A percentile compares a stretch with the other conserved stretches of the same genome.
These are phyloP conservation scores for Sipha maydis DNA, from an alignment of 2,888 invertebrate species.

Conservation along the genomic window DNA sequence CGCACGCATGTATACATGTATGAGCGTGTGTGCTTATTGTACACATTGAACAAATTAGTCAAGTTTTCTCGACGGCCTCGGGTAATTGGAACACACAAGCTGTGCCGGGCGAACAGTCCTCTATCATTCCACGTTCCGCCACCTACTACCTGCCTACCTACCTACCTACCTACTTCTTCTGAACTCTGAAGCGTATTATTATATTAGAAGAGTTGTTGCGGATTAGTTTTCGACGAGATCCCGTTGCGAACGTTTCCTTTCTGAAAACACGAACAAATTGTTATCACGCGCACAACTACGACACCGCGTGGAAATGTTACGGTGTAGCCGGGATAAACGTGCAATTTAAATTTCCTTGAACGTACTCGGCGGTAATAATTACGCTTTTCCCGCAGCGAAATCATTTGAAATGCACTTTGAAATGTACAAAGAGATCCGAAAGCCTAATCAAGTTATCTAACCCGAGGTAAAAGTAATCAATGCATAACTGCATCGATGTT, in stretches of 20 bases:
- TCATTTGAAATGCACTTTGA: too few relatives aligned
- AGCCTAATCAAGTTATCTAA: too few relatives aligned
- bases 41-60: slow-evolving; percentile 14
- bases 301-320: too few relatives aligned
- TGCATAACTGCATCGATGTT: too few relatives aligned
- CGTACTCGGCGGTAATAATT: not conserved
- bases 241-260: not conserved
- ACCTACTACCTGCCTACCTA: too few relatives aligned
- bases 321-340: not conserved
- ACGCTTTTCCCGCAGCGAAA: not conserved
- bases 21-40: not conserved
- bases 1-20: too few relatives aligned
- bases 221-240: slow-evolving; percentile 10
- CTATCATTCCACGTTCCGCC: not conserved
- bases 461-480: too few relatives aligned
- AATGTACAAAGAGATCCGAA: too few relatives aligned
- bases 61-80: slow-evolving; percentile 21
- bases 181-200: not conserved
- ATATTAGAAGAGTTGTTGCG: slow-evolving; percentile 15
- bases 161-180: too few relatives aligned
- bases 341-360: not conserved
- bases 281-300: not conserved
- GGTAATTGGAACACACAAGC: slow-evolving; percentile 15
- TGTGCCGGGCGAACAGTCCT: not conserved
- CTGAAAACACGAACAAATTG: not conserved